Evolutionary conservation across 2,113 vertebrate species (phyloP).

Genomic region (Coreoperca whiteheadi): DNA sequence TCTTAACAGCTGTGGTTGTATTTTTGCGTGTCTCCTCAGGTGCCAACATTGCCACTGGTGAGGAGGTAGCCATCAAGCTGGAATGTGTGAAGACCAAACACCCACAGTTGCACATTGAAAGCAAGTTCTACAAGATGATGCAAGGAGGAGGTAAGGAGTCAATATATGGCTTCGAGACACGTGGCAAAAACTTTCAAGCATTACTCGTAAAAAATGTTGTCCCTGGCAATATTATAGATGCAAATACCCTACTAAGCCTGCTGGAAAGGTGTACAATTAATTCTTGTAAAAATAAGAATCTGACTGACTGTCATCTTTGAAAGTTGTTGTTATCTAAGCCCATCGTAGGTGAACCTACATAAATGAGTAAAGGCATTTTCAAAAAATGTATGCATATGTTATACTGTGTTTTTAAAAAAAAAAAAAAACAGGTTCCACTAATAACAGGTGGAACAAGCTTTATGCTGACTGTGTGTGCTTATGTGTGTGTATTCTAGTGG

Average conservation of each 20-base stretch:
- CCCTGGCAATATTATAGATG: background rate
- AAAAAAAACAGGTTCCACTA: background rate
- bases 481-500: constrained; percentile 83
- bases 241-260: background rate
- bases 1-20: constrained; percentile 18
- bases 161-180: background rate
- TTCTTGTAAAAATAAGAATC: background rate
- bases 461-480: constrained; percentile 23
- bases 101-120: constrained; percentile 97
- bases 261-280: background rate
- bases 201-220: background rate
- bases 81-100: constrained; percentile 99
- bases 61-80: constrained; percentile 97
- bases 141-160: constrained; percentile 93
- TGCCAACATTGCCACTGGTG: constrained; percentile 97
- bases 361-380: background rate
- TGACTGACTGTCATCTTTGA: background rate
- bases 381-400: background rate
- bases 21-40: constrained; percentile 79
- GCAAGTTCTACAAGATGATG: constrained; percentile 99
- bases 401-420: background rate
- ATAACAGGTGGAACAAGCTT: background rate
- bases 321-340: background rate
- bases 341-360: background rate
- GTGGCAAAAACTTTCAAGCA: constrained; percentile 1